Conservation (phyloP, 2,888 invertebrate species). For the Candidula unifasciata region DNA sequence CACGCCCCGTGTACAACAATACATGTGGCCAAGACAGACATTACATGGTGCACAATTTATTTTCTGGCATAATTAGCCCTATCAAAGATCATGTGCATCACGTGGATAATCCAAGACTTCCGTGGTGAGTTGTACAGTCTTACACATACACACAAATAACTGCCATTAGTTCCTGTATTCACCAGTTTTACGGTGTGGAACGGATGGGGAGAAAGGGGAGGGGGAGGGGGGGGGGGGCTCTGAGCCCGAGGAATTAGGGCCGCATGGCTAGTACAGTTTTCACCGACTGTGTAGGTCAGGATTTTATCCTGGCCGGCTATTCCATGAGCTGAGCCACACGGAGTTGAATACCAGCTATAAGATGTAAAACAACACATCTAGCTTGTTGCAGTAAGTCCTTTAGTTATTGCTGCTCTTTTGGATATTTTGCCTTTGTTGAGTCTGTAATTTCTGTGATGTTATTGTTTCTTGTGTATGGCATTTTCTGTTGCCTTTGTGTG, state of each 20-base stretch:
- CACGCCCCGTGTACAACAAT: too few relatives aligned
- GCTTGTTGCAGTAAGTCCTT: constrained; percentile 85
- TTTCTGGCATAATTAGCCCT: too few relatives aligned
- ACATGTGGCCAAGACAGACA: too few relatives aligned
- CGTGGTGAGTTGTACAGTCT: too few relatives aligned
- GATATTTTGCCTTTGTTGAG: neutral
- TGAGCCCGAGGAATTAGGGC: too few relatives aligned
- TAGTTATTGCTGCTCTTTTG: neutral
- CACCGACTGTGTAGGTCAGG: too few relatives aligned
- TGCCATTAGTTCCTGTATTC: too few relatives aligned
- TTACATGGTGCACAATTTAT: too few relatives aligned
- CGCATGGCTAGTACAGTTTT: too few relatives aligned
- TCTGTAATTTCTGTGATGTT: neutral
- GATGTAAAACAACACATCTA: constrained; percentile 93
- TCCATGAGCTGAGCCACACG: constrained; percentile 87
- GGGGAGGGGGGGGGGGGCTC: neutral
- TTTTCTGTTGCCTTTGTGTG: neutral
- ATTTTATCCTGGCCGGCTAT: constrained; percentile 68
- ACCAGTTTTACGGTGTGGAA: neutral
- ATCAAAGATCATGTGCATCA: too few relatives aligned
- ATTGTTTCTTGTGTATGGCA: neutral
- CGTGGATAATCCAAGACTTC: too few relatives aligned
- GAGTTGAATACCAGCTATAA: constrained; percentile 90
- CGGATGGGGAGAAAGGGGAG: neutral
- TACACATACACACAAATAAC: too few relatives aligned